Conservation (phyloP, 2,888 invertebrate species). For the Torymus texanus region DNA sequence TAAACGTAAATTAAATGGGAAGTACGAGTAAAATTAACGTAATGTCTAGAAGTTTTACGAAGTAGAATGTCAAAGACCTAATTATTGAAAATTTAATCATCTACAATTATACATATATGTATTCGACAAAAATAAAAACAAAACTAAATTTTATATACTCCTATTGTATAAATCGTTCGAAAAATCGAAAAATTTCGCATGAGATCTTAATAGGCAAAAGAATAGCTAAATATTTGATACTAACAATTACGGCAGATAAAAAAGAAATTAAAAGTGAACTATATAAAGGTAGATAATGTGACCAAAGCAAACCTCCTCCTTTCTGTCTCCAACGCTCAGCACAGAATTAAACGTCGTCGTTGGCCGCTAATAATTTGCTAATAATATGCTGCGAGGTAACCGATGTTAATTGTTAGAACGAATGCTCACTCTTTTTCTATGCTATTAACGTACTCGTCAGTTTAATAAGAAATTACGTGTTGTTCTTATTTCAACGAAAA, state of each 20-base stretch:
- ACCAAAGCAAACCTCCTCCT: no score
- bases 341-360: slow-evolving; percentile 42
- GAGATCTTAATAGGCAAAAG: background rate
- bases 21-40: no score
- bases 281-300: no score
- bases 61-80: no score
- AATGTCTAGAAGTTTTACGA: no score
- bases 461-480: background rate
- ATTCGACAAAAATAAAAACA: no score
- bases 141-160: no score
- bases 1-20: background rate
- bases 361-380: slow-evolving; percentile 31
- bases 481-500: no score
- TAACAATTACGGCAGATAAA: background rate
- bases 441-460: slow-evolving; percentile 26
- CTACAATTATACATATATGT: no score
- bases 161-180: background rate
- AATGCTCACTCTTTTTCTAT: slow-evolving; percentile 14
- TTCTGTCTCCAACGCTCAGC: slow-evolving; percentile 3
- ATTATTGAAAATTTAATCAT: no score
- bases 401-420: slow-evolving; percentile 36
- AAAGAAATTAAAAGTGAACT: background rate
- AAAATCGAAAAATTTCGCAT: slow-evolving; percentile 12
- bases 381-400: slow-evolving; percentile 44
- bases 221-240: no score